These are phyloP conservation scores for Clarias fuscus DNA, from an alignment of 2,797 vertebrate species.

Conservation along the genomic window DNA sequence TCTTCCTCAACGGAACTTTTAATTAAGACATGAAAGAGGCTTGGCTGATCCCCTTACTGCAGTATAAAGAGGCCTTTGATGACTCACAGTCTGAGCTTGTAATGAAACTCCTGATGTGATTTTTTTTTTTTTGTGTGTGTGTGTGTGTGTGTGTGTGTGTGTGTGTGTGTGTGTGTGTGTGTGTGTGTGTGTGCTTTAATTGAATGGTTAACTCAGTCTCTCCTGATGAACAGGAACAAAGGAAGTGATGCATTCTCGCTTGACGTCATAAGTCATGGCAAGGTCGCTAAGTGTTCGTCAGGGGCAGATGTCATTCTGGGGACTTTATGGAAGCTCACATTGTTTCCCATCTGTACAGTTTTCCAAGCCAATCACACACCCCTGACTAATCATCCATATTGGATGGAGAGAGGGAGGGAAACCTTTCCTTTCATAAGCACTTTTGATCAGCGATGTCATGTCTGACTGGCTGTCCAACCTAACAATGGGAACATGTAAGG, in stretches of 20 bases:
- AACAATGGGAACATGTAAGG: slow-evolving; percentile 15
- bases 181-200: slow-evolving; percentile 41
- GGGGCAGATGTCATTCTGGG: slow-evolving; percentile 27
- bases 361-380: slow-evolving; percentile 33
- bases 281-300: neutral
- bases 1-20: slow-evolving; percentile 34
- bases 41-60: slow-evolving; percentile 37
- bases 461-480: neutral
- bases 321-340: slow-evolving; percentile 33
- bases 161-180: slow-evolving; percentile 17
- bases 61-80: slow-evolving; percentile 51
- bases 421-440: slow-evolving; percentile 7
- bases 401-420: slow-evolving; percentile 6
- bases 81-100: slow-evolving; percentile 37
- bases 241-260: slow-evolving; percentile 37
- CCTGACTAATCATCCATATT: slow-evolving; percentile 46
- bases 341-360: slow-evolving; percentile 47
- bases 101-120: slow-evolving; percentile 58
- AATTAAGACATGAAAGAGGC: slow-evolving; percentile 49
- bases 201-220: slow-evolving; percentile 46
- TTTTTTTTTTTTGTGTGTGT: slow-evolving; percentile 10
- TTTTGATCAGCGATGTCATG: slow-evolving; percentile 35
- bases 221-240: slow-evolving; percentile 42
- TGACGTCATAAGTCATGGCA: slow-evolving; percentile 13
- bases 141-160: slow-evolving; percentile 43